Base-by-base conservation (phyloP, 2,797 vertebrate species). In the Takifugu rubripes region DNA sequence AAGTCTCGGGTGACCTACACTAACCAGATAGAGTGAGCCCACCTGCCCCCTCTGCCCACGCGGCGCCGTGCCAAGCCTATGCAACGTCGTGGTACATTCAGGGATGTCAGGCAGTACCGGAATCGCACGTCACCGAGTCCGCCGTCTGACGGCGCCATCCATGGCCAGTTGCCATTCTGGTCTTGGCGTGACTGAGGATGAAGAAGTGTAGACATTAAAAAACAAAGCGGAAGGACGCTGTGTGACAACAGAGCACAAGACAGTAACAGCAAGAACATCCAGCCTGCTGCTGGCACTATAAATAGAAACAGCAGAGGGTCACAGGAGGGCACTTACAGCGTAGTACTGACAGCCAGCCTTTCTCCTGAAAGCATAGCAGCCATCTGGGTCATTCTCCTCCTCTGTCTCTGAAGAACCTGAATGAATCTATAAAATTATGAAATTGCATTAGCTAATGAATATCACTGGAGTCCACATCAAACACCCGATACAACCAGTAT, bases 261-360 rank as follows among this genome's bases (percentile, higher is more conserved):
- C 71, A 60, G 55, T 14, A 63, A 51, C 68, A 52, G 75, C 40
- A 70, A 69, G 81, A 66, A 74, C 25, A 65, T 57, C 51, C 63
- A 53, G 64, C 58, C 65, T 63, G 74, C 71, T 70, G 68, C 29
- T 48, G 14, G 25, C 21, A 6, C 79, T 83, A 84, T 70, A 84
- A 81, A 87, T 82, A 86, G 78, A 68, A 72, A 45, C 66, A 54
- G 1, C 44, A 21, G 0, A 58, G 70, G 78, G 84, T 83, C 79
- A 79, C 59, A 68, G 64, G 75, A 74, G 71, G 75, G 56, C 74
- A 92, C 97, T 94, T 92, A 99, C 97, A 90, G 96, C 89, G 48
- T 96, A 94, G 91, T 98, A 99, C 78, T 95, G 95, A 93, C 97
- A 99, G 90, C 95, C 96, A 62, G 95, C 93, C 93, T 96, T 98